phyloP scores from a whole-genome alignment of 2,113 vertebrate species.

The Alces alces region DNA sequence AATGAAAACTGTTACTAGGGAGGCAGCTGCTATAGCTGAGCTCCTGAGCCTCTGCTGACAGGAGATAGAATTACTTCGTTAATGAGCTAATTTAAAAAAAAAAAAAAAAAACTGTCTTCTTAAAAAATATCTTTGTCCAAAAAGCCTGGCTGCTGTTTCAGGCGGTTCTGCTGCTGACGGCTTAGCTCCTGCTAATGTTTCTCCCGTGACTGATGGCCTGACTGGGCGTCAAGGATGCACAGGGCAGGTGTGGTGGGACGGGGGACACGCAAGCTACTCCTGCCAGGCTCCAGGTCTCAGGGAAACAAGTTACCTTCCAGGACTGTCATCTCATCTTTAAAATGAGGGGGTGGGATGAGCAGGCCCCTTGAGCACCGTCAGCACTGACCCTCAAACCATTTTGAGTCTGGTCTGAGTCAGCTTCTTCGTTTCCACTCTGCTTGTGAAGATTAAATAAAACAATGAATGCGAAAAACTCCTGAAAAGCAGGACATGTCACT shows the following conservation, averaged over 20 bases:
- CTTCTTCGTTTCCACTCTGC: not conserved
- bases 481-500: not conserved
- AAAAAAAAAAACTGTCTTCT: conserved; percentile 9
- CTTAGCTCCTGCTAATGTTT: not conserved
- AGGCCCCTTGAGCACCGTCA: not conserved
- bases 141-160: conserved; percentile 25
- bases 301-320: not conserved
- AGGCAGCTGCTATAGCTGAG: conserved; percentile 53
- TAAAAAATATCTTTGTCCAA: conserved; percentile 56
- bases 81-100: conserved; percentile 48
- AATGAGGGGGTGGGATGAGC: not conserved
- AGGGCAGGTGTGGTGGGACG: not conserved
- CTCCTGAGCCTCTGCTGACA: conserved; percentile 16
- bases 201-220: not conserved
- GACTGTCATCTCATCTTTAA: not conserved
- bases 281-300: not conserved
- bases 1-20: not conserved
- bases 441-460: not conserved
- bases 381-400: not conserved
- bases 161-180: not conserved
- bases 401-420: not conserved
- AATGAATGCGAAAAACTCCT: not conserved
- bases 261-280: too few relatives aligned
- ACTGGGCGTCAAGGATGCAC: rapidly evolving
- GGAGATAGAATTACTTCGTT: conserved; percentile 46